A percentile compares a stretch with the other conserved stretches of the same genome.
These are phyloP conservation scores for Lateolabrax maculatus DNA, from an alignment of 2,797 vertebrate genomes.

Conservation along the genomic window DNA sequence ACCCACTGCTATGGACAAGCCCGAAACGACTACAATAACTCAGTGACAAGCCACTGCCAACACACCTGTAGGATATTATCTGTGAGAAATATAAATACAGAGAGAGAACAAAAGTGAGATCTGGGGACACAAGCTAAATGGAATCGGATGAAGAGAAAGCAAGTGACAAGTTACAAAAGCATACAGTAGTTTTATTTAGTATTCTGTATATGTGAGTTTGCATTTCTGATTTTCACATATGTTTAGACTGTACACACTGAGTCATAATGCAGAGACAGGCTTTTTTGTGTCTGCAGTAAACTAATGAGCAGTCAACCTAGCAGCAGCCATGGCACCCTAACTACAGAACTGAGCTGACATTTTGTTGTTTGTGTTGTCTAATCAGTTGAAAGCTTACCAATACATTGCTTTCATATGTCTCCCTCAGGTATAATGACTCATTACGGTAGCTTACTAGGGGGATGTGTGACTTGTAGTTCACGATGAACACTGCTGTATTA, in stretches of 20 bases:
- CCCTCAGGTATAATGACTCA: conserved; percentile 2
- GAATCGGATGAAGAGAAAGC: neutral
- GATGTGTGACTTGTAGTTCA: conserved; percentile 1
- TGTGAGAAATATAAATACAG: conserved; percentile 2
- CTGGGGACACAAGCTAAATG: neutral
- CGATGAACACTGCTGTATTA: neutral
- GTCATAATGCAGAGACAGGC: neutral
- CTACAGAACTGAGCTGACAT: conserved; percentile 29
- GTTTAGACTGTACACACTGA: neutral
- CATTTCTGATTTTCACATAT: neutral
- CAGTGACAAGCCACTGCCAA: neutral
- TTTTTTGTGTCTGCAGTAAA: conserved; percentile 22
- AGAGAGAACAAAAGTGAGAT: neutral
- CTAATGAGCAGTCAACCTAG: conserved; percentile 40
- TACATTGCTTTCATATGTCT: conserved; percentile 34
- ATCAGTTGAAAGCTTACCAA: conserved; percentile 38
- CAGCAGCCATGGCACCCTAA: conserved; percentile 1
- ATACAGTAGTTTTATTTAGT: neutral
- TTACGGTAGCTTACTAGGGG: neutral
- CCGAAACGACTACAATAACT: neutral
- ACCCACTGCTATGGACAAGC: neutral
- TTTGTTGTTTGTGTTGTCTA: conserved; percentile 28
- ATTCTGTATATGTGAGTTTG: neutral
- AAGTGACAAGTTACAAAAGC: neutral
- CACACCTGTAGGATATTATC: too few relatives aligned